Conservation (phyloP, 2,113 vertebrate species). For the Chionodraco myersi region DNA sequence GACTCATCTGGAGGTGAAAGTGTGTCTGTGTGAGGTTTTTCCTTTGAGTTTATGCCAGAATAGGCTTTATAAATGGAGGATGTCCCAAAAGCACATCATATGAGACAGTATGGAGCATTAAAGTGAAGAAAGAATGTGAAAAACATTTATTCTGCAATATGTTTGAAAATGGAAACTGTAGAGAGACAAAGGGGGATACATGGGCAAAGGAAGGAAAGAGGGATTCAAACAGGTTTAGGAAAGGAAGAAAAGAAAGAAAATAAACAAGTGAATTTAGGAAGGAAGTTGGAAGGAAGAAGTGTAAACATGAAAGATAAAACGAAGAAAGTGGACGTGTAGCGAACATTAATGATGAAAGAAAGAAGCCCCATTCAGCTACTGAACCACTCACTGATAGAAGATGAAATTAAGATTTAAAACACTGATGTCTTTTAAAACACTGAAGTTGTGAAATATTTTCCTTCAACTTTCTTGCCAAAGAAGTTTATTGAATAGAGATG, state of each 20-base stretch:
- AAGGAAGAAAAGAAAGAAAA: neutral
- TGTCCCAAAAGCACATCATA: slow-evolving; percentile 16
- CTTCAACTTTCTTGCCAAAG: slow-evolving; percentile 12
- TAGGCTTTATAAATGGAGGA: slow-evolving; percentile 8
- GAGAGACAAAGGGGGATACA: neutral
- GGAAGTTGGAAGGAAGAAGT: neutral
- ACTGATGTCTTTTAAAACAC: neutral
- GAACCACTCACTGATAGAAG: slow-evolving; percentile 6
- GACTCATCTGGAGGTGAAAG: slow-evolving; percentile 53
- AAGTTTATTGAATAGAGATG: slow-evolving; percentile 36
- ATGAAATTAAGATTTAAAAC: slow-evolving; percentile 5
- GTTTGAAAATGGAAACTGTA: neutral
- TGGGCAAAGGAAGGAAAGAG: neutral
- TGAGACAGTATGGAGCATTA: neutral
- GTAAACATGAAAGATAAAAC: neutral
- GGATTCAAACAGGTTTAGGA: neutral
- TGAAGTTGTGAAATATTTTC: slow-evolving; percentile 14
- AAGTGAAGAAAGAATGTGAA: neutral
- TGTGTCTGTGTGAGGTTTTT: neutral
- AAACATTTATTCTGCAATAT: slow-evolving; percentile 4
- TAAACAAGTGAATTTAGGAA: neutral
- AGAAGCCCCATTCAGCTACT: neutral
- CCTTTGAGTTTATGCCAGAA: slow-evolving; percentile 4
- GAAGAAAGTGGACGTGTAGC: neutral
- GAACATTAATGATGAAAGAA: neutral